These are phyloP conservation scores for Cactoblastis cactorum DNA, from an alignment of 2,888 invertebrate genomes.

Conservation along the genomic window DNA sequence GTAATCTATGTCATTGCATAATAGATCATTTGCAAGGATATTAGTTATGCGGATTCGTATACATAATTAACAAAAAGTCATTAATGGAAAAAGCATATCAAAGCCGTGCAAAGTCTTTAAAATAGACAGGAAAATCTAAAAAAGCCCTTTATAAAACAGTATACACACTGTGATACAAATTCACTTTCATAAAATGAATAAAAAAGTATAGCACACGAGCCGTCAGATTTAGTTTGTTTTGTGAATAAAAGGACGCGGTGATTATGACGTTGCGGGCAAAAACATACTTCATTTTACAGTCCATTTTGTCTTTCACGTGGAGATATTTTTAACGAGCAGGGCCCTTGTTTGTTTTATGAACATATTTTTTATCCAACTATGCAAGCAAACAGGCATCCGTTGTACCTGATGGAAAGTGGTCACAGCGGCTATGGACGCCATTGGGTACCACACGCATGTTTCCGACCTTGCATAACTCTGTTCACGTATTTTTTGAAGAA, in stretches of 20 bases:
- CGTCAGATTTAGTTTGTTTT: constrained; percentile 8
- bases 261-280: constrained; percentile 5
- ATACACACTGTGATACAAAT: neutral
- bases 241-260: constrained; percentile 5
- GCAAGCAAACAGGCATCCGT: too few species aligned
- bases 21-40: too few species aligned
- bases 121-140: neutral
- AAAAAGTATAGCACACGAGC: neutral
- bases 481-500: too few species aligned
- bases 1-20: too few species aligned
- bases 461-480: too few species aligned
- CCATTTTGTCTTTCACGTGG: constrained; percentile 3
- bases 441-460: too few species aligned
- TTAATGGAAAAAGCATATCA: too few species aligned
- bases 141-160: neutral
- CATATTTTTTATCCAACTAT: neutral
- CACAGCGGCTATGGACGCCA: too few species aligned
- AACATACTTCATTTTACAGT: constrained; percentile 6
- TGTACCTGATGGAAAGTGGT: too few species aligned
- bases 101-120: neutral
- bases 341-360: neutral
- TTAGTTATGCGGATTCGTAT: too few species aligned
- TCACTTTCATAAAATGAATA: neutral
- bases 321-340: constrained; percentile 6
- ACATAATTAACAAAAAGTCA: too few species aligned